Evolutionary conservation across 2,797 vertebrate genomes (phyloP).

Genomic region (Hippopotamyrus pictus): DNA sequence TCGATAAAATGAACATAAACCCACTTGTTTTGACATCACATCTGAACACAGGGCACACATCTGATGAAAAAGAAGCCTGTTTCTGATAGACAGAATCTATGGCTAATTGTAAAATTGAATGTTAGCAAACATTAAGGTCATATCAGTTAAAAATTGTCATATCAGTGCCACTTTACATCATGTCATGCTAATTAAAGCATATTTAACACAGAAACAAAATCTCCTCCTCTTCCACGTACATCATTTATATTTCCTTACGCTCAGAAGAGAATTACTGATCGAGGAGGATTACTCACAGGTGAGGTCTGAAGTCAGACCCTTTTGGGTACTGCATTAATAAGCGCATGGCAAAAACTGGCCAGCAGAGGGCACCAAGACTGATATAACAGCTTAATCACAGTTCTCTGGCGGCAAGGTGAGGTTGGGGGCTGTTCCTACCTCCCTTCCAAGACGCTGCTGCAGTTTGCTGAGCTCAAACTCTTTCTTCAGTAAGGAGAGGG

Average conservation of each 20-base stretch:
- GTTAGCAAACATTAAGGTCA: not conserved
- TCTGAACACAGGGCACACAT: not conserved
- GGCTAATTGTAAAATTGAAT: not conserved
- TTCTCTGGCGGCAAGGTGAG: not conserved
- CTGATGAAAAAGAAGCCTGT: not conserved
- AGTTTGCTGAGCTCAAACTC: conserved; percentile 95
- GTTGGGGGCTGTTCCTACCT: conserved; percentile 59
- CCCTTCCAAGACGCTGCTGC: conserved; percentile 89
- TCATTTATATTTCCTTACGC: not conserved
- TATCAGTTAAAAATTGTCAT: not conserved
- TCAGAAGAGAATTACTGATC: not conserved
- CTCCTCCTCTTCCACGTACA: not conserved
- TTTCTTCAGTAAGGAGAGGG: conserved; percentile 92
- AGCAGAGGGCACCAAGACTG: not conserved
- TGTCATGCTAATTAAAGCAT: not conserved
- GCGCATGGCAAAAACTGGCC: not conserved
- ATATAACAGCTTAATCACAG: not conserved
- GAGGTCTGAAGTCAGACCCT: not conserved
- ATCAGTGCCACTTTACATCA: not conserved
- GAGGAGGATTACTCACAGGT: not conserved
- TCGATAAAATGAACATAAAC: not conserved
- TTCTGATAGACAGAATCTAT: not conserved
- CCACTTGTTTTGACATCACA: not conserved
- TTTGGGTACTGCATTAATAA: not conserved
- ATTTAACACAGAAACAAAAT: not conserved